Evolutionary conservation across 2,113 vertebrate genomes (phyloP).

Genomic region (Heterotis niloticus): DNA sequence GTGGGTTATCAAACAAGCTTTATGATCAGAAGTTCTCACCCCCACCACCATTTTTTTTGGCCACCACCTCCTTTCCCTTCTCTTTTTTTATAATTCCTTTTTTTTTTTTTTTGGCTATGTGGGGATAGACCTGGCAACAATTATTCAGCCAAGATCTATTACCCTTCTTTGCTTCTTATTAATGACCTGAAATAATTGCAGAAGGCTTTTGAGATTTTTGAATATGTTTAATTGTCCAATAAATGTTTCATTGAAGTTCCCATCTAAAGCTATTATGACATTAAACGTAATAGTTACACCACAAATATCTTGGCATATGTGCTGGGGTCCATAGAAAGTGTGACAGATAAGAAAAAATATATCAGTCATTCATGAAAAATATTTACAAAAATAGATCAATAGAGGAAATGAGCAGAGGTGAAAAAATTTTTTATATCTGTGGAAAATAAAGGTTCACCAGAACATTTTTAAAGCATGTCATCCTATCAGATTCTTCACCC

Average conservation of each 20-base stretch:
- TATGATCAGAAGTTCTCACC: slow-evolving; percentile 87
- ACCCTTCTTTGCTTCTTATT: slow-evolving; percentile 99
- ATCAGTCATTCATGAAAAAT: slow-evolving; percentile 99
- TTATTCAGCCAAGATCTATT: slow-evolving; percentile 99
- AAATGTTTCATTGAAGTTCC: slow-evolving; percentile 99
- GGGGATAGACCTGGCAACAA: slow-evolving; percentile 99
- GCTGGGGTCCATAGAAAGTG: slow-evolving; percentile 99
- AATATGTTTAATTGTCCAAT: slow-evolving; percentile 99
- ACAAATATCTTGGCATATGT: slow-evolving; percentile 89
- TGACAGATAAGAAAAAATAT: slow-evolving; percentile 99
- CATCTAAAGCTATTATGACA: slow-evolving; percentile 99
- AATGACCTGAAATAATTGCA: slow-evolving; percentile 99
- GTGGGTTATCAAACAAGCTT: slow-evolving; percentile 86
- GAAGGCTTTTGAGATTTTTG: slow-evolving; percentile 99
- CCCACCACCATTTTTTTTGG: slow-evolving; percentile 26
- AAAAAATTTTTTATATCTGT: slow-evolving; percentile 23
- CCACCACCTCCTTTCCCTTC: slow-evolving; percentile 53
- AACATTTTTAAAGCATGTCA: slow-evolving; percentile 68
- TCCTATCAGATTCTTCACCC: slow-evolving; percentile 57
- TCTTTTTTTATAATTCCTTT: slow-evolving; percentile 83
- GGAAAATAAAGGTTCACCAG: slow-evolving; percentile 59
- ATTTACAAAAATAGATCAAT: slow-evolving; percentile 80
- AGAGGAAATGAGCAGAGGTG: slow-evolving; percentile 49
- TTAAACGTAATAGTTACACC: slow-evolving; percentile 99
- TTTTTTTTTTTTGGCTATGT: slow-evolving; percentile 99